phyloP scores from a whole-genome alignment of 2,888 invertebrate genomes.

The Calameuta filiformis region DNA sequence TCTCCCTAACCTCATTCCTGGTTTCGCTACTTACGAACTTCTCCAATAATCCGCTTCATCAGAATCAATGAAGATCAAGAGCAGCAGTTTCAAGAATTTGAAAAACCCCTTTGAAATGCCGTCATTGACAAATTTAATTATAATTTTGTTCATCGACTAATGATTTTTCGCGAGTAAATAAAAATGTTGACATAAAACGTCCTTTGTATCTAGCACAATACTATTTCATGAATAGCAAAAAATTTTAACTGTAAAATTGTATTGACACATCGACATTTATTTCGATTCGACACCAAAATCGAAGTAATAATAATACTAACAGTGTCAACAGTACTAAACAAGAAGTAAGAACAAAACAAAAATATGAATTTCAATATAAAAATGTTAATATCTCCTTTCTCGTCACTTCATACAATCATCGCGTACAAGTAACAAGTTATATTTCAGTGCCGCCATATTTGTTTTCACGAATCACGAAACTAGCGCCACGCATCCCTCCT shows the following conservation, averaged over 20 bases:
- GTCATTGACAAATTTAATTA: background rate
- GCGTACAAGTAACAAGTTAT: background rate
- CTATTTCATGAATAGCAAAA: no score
- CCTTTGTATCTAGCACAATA: no score
- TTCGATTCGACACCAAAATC: background rate
- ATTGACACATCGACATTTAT: background rate
- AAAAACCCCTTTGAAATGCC: background rate
- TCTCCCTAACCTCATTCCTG: no score
- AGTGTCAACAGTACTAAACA: background rate
- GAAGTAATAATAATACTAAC: background rate
- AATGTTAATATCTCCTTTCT: background rate
- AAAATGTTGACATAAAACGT: no score
- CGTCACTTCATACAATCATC: background rate
- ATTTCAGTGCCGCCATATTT: background rate
- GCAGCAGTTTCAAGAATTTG: background rate
- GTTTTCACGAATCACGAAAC: background rate
- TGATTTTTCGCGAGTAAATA: background rate
- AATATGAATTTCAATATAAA: background rate
- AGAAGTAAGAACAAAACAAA: background rate
- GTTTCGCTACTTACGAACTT: no score
- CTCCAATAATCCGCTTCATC: no score
- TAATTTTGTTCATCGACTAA: background rate
- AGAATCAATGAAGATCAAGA: no score
- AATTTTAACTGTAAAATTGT: background rate
- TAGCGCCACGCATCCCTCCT: background rate